phyloP scores from a whole-genome alignment of 2,797 vertebrate genomes.

The Threskiornis aethiopicus region DNA sequence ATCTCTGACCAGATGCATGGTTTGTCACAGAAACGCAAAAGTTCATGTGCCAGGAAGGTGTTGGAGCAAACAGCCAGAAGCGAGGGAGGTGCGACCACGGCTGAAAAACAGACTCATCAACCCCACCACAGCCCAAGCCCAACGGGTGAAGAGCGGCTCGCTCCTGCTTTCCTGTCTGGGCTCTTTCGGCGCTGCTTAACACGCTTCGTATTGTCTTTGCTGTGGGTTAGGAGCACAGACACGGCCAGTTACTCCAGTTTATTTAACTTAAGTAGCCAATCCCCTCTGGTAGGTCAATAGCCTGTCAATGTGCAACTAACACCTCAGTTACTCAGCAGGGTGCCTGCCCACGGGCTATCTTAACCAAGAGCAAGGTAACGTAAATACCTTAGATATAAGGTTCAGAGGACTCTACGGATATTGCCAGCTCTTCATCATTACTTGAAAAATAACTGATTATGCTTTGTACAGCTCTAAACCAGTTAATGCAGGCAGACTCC shows the following conservation, averaged over 20 bases:
- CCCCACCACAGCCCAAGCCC: background rate
- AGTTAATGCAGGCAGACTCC: background rate
- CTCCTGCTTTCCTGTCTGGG: background rate
- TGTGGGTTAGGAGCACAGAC: background rate
- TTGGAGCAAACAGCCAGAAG: background rate
- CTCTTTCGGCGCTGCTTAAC: background rate
- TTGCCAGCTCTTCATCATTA: background rate
- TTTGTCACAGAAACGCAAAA: background rate
- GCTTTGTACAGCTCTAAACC: background rate
- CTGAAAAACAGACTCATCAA: background rate
- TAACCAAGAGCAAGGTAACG: background rate
- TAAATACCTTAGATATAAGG: background rate
- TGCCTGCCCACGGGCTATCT: background rate
- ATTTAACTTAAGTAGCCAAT: background rate
- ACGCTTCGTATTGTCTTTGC: rapidly evolving
- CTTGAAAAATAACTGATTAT: background rate
- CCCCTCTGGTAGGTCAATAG: background rate
- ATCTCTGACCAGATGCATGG: background rate
- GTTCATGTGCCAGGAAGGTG: background rate
- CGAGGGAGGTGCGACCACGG: background rate
- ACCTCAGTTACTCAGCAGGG: background rate
- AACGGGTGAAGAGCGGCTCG: rapidly evolving
- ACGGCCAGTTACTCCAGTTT: background rate
- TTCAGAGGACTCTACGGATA: background rate
- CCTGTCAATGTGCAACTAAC: background rate